Percentiles rank a stretch among this genome's conserved stretches.
Conservation (phyloP, 2,888 invertebrate species). For the Ptychoptera contaminata region DNA sequence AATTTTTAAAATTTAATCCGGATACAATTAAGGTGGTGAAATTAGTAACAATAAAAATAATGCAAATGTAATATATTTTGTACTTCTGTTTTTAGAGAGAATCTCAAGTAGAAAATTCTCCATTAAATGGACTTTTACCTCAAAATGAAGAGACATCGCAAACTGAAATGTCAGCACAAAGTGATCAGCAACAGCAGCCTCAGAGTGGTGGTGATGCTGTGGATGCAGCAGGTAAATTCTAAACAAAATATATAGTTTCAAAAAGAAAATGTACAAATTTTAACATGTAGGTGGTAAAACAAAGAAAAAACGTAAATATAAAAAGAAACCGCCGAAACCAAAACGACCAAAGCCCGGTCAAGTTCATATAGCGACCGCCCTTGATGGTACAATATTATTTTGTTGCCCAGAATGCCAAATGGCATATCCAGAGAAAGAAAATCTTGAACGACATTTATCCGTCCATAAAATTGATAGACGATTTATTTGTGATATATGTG, state of each 20-base stretch:
- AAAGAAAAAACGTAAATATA: slow-evolving; percentile 65
- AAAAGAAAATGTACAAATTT: too few species aligned
- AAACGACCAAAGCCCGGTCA: slow-evolving; percentile 66
- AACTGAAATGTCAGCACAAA: slow-evolving; percentile 22
- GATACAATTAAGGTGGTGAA: slow-evolving; percentile 27
- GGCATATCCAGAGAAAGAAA: slow-evolving; percentile 66
- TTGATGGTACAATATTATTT: slow-evolving; percentile 58
- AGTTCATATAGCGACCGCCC: slow-evolving; percentile 56
- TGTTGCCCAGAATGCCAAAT: slow-evolving; percentile 71
- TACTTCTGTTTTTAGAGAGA: slow-evolving; percentile 26
- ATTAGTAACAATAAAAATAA: not conserved
- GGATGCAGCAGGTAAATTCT: slow-evolving; percentile 27
- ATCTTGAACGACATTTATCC: slow-evolving; percentile 58
- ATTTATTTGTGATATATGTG: slow-evolving; percentile 62
- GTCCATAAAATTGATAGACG: slow-evolving; percentile 67
- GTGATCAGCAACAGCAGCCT: not conserved
- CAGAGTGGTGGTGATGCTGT: not conserved
- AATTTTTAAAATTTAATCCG: slow-evolving; percentile 46
- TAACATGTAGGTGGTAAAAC: slow-evolving; percentile 14
- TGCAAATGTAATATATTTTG: not conserved
- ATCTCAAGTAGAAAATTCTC: slow-evolving; percentile 17
- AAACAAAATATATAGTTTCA: slow-evolving; percentile 15
- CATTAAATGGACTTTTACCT: slow-evolving; percentile 6
- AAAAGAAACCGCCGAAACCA: slow-evolving; percentile 64
- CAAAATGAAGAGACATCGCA: slow-evolving; percentile 19